A percentile compares a stretch with the other conserved stretches of the same genome.
phyloP scores from a whole-genome alignment of 2,113 vertebrate genomes.

The Pelecanus crispus region DNA sequence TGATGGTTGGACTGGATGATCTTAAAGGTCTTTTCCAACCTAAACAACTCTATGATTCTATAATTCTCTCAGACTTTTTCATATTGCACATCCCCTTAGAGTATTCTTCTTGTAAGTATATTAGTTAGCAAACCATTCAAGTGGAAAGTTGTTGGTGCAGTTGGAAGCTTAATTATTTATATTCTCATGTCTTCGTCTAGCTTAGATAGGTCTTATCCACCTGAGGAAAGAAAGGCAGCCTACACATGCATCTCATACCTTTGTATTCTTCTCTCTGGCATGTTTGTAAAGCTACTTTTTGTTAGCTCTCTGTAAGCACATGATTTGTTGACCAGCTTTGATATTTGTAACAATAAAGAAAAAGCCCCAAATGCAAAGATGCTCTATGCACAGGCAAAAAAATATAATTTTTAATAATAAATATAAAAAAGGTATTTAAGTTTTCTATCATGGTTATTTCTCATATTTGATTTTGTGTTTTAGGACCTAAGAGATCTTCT shows the following conservation, averaged over 20 bases:
- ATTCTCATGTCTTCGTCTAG: background rate
- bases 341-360: background rate
- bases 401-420: background rate
- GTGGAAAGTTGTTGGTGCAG: background rate
- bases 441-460: background rate
- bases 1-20: no score
- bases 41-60: no score
- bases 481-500: slow-evolving; percentile 85
- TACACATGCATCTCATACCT: background rate
- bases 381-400: background rate
- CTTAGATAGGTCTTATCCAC: background rate
- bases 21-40: no score
- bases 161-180: background rate
- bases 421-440: background rate
- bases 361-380: background rate
- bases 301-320: background rate
- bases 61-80: background rate
- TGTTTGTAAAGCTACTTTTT: background rate
- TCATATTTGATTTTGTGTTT: background rate
- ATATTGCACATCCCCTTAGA: background rate
- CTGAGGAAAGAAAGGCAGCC: background rate
- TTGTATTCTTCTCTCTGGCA: background rate
- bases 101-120: background rate
- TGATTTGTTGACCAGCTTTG: background rate
- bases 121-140: background rate